phyloP scores from a whole-genome alignment of 2,888 invertebrate species.

The Andrena fulva region DNA sequence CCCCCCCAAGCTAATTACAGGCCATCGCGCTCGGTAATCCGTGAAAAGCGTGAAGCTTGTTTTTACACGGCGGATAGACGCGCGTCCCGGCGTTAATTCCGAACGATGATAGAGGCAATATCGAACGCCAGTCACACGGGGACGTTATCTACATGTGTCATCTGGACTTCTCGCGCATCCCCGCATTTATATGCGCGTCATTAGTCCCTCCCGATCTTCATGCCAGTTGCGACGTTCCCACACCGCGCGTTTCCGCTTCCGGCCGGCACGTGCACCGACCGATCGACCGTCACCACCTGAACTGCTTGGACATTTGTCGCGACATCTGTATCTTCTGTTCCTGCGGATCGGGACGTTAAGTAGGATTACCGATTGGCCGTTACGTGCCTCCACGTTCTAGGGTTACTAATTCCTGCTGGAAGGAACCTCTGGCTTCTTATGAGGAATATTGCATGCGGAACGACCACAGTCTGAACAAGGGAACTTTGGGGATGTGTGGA shows the following conservation, averaged over 20 bases:
- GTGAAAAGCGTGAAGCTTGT: constrained; percentile 28
- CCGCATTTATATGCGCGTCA: constrained; percentile 79
- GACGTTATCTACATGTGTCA: constrained; percentile 75
- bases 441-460: background rate
- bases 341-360: constrained; percentile 40
- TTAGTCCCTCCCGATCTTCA: constrained; percentile 65
- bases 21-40: constrained; percentile 1
- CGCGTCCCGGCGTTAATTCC: constrained; percentile 27
- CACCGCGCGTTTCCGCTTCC: constrained; percentile 81
- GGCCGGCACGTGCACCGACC: constrained; percentile 76
- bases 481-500: too few relatives aligned
- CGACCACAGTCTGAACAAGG: too few relatives aligned
- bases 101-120: constrained; percentile 50
- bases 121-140: constrained; percentile 65
- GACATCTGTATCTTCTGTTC: constrained; percentile 60
- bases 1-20: constrained; percentile 11
- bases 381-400: background rate
- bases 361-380: constrained; percentile 29
- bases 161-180: constrained; percentile 71
- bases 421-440: background rate
- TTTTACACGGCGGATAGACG: background rate
- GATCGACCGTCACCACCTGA: constrained; percentile 68
- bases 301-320: constrained; percentile 52
- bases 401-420: background rate
- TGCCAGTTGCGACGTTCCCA: constrained; percentile 78